Percentiles rank a stretch among this genome's conserved stretches.
phyloP scores from a whole-genome alignment of 2,888 invertebrate species.

The Mythimna loreyi region DNA sequence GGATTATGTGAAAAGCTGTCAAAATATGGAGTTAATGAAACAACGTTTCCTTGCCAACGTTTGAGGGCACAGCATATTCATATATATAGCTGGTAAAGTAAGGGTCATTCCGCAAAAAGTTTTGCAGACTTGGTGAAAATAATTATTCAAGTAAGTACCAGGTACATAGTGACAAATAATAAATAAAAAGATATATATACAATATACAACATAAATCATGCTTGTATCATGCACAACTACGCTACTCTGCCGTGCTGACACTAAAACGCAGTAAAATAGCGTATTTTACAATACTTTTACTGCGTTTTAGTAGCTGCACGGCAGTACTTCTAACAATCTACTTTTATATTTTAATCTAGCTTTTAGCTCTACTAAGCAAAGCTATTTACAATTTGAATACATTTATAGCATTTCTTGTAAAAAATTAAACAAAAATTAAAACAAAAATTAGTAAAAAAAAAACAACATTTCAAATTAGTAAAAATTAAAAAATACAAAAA shows the following conservation, averaged over 20 bases:
- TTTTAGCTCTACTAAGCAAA: constrained; percentile 12
- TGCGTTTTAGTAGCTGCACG: too few relatives aligned
- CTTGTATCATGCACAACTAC: constrained; percentile 52
- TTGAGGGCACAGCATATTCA: too few relatives aligned
- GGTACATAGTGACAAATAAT: too few relatives aligned
- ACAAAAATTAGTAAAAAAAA: constrained; percentile 60
- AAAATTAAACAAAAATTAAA: constrained; percentile 21
- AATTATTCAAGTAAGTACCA: neutral
- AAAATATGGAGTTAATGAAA: too few relatives aligned
- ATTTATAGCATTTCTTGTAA: constrained; percentile 15
- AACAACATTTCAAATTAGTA: constrained; percentile 64
- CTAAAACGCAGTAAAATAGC: too few relatives aligned
- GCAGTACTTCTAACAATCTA: constrained; percentile 18
- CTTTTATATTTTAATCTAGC: neutral
- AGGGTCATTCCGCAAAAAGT: neutral
- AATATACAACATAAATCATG: constrained; percentile 44
- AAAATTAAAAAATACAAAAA: constrained; percentile 62
- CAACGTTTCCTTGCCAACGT: too few relatives aligned
- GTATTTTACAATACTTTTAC: too few relatives aligned
- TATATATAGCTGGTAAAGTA: too few relatives aligned
- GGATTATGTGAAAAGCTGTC: too few relatives aligned
- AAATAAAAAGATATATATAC: neutral
- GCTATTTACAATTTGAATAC: constrained; percentile 41
- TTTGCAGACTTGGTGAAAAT: neutral
- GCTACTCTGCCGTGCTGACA: too few relatives aligned